Evolutionary conservation across 2,113 vertebrate genomes (phyloP).

Genomic region (Albula goreensis): DNA sequence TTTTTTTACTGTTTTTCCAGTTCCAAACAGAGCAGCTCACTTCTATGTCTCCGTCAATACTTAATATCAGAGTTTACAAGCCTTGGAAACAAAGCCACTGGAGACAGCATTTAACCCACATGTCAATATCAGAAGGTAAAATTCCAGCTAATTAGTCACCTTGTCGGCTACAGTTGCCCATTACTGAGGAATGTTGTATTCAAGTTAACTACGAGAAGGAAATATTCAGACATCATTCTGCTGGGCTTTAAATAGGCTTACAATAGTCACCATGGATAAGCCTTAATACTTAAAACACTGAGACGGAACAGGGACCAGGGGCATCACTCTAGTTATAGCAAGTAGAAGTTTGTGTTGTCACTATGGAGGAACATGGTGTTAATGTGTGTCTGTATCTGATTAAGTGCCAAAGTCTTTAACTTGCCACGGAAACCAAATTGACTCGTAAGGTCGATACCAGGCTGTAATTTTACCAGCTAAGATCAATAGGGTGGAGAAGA

Average conservation of each 20-base stretch:
- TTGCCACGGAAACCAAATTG: not conserved
- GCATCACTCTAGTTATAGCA: not conserved
- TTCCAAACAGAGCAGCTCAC: not conserved
- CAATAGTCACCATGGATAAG: not conserved
- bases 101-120: not conserved
- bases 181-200: not conserved
- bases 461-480: conserved; percentile 9
- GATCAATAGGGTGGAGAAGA: not conserved
- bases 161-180: not conserved
- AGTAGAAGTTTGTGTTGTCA: not conserved
- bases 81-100: not conserved
- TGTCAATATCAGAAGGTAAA: conserved; percentile 9
- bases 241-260: not conserved
- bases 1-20: conserved; percentile 30
- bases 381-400: not conserved
- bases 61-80: conserved; percentile 9
- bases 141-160: conserved; percentile 2
- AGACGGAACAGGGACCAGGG: not conserved
- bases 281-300: not conserved
- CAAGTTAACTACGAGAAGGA: not conserved
- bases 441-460: not conserved
- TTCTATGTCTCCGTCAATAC: not conserved
- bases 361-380: not conserved
- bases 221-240: not conserved
- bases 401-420: not conserved